Percentiles rank a stretch among this genome's conserved stretches.
Evolutionary conservation across 2,888 invertebrate genomes (phyloP).

Genomic region (Phania funesta): DNA sequence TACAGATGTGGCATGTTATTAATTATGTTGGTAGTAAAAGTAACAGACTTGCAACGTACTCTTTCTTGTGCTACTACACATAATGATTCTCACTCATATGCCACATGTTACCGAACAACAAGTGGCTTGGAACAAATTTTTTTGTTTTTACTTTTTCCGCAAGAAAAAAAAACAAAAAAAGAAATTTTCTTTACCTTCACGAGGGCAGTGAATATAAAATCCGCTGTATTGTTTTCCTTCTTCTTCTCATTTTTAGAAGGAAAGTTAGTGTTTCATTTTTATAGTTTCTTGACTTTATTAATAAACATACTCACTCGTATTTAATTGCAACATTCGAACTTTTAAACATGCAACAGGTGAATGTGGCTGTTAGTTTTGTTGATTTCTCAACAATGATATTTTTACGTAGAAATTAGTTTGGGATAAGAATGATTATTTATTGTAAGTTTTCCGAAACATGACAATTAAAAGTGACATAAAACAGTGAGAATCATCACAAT

Average conservation of each 20-base stretch:
- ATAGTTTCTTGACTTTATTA: slow-evolving; percentile 26
- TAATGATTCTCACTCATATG: neutral
- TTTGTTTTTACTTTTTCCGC: neutral
- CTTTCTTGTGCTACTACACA: neutral
- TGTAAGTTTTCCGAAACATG: no score
- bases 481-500: no score
- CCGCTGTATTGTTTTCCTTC: neutral
- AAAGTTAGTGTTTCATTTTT: slow-evolving; percentile 31
- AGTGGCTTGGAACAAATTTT: slow-evolving; percentile 50
- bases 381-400: slow-evolving; percentile 19
- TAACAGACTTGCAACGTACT: neutral
- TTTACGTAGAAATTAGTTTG: neutral
- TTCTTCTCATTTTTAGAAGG: slow-evolving; percentile 28
- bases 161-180: slow-evolving; percentile 10
- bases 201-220: slow-evolving; percentile 2
- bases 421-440: no score
- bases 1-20: slow-evolving; percentile 29
- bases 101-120: slow-evolving; percentile 48
- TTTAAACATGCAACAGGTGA: slow-evolving; percentile 20
- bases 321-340: slow-evolving; percentile 23
- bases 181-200: slow-evolving; percentile 36
- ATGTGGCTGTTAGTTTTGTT: neutral
- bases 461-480: no score
- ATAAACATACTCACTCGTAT: neutral
- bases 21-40: neutral